Evolutionary conservation across 2,888 invertebrate genomes (phyloP).

Genomic region (Lepetodrilus schrolli): DNA sequence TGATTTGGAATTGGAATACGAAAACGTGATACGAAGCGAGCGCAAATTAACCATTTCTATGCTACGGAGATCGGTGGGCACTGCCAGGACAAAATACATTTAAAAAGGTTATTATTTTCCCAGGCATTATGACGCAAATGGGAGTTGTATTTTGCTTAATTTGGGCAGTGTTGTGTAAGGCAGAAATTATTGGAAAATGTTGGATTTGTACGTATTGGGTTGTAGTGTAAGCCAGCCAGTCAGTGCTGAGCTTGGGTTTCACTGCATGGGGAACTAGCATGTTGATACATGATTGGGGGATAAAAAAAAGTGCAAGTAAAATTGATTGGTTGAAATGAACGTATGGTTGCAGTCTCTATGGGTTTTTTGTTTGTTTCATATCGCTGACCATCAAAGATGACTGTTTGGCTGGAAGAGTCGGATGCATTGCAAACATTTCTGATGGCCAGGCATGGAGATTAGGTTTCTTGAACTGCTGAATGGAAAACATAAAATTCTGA

Average conservation of each 20-base stretch:
- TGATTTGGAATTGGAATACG: background rate
- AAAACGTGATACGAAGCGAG: background rate
- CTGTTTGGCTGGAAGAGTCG: too few relatives aligned
- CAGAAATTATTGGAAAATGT: background rate
- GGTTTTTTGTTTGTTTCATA: too few relatives aligned
- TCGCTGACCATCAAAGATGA: too few relatives aligned
- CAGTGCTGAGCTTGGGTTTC: conserved; percentile 6
- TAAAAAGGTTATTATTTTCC: background rate
- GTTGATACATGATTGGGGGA: background rate
- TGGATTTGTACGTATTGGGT: conserved; percentile 11
- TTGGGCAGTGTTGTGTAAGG: background rate
- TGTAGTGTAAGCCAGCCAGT: background rate
- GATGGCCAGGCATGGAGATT: too few relatives aligned
- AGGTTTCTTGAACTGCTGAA: too few relatives aligned
- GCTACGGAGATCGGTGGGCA: too few relatives aligned
- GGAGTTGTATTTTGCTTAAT: background rate
- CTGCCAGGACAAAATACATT: too few relatives aligned
- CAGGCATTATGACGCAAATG: too few relatives aligned
- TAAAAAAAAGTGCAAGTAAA: background rate
- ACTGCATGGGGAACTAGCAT: background rate
- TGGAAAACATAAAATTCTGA: too few relatives aligned
- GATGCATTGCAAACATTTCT: too few relatives aligned
- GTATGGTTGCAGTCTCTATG: background rate
- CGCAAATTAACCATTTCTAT: background rate
- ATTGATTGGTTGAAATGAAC: background rate